phyloP scores from a whole-genome alignment of 2,888 invertebrate genomes.

The Fabriciana adippe region DNA sequence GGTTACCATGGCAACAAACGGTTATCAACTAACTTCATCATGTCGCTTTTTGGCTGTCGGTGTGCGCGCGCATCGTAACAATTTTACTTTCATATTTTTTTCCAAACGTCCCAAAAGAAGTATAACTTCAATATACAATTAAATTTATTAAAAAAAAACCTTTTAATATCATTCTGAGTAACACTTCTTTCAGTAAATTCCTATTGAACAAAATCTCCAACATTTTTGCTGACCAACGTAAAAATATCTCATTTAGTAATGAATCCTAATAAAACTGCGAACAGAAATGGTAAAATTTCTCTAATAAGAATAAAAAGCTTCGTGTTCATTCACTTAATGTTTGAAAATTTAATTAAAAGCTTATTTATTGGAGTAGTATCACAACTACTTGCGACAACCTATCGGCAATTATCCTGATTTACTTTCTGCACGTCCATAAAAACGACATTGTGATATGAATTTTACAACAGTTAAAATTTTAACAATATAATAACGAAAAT shows the following conservation, averaged over 20 bases:
- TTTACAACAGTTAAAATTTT: background rate
- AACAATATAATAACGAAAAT: no score
- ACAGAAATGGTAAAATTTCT: conserved; percentile 10
- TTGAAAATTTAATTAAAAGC: conserved; percentile 16
- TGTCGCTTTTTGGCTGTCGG: no score
- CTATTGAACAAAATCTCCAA: background rate
- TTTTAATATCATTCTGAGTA: background rate
- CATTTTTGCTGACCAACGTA: conserved; percentile 8
- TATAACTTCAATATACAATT: no score
- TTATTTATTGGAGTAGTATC: conserved; percentile 10
- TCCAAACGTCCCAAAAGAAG: no score
- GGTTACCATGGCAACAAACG: no score
- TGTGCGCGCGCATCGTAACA: no score
- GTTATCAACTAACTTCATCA: no score
- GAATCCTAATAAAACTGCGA: conserved; percentile 17
- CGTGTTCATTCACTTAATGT: conserved; percentile 19
- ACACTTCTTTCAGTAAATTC: background rate
- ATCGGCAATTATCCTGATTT: conserved; percentile 12
- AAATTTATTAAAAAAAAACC: no score
- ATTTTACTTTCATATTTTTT: no score
- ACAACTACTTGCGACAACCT: conserved; percentile 3
- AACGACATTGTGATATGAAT: background rate
- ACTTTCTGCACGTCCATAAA: background rate
- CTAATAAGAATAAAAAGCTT: conserved; percentile 18
- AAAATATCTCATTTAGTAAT: conserved; percentile 25